Percentiles rank a stretch among this genome's conserved stretches.
phyloP scores from a whole-genome alignment of 1,140 invertebrate species.

The Eupristina koningsbergeri region DNA sequence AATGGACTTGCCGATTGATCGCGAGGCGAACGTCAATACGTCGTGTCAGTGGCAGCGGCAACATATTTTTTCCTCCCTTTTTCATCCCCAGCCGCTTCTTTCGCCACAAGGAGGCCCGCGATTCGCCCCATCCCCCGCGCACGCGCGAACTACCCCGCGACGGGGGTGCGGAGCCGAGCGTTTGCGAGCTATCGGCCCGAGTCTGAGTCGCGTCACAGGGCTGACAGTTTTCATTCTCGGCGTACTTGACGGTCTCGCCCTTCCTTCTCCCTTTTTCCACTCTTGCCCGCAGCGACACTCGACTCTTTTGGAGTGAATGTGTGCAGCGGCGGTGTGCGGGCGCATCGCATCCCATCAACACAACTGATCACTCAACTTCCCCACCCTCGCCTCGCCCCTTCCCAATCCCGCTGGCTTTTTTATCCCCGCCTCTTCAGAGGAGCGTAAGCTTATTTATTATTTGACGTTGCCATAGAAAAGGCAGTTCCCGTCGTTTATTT shows the following conservation, averaged over 20 bases:
- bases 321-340: conserved; percentile 30
- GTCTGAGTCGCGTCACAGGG: conserved; percentile 58
- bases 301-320: conserved; percentile 44
- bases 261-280: conserved; percentile 22
- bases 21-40: conserved; percentile 60
- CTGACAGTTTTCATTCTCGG: conserved; percentile 68
- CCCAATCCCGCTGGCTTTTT: background rate
- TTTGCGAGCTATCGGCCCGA: conserved; percentile 66
- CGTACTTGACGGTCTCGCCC: conserved; percentile 59
- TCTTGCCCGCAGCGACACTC: conserved; percentile 29
- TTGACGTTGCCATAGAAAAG: conserved; percentile 33
- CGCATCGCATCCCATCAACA: conserved; percentile 41
- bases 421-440: background rate
- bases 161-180: conserved; percentile 55
- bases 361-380: conserved; percentile 18
- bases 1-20: conserved; percentile 61
- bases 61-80: conserved; percentile 48
- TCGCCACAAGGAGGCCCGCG: background rate
- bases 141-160: background rate
- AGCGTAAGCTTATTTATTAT: conserved; percentile 41
- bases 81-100: background rate
- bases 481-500: conserved; percentile 12
- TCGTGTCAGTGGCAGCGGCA: conserved; percentile 53
- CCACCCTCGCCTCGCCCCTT: background rate
- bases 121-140: conserved; percentile 27